A percentile compares a stretch with the other conserved stretches of the same genome.
These are phyloP conservation scores for Zosterops hypoxanthus DNA, from an alignment of 2,113 vertebrate genomes.

Conservation along the genomic window DNA sequence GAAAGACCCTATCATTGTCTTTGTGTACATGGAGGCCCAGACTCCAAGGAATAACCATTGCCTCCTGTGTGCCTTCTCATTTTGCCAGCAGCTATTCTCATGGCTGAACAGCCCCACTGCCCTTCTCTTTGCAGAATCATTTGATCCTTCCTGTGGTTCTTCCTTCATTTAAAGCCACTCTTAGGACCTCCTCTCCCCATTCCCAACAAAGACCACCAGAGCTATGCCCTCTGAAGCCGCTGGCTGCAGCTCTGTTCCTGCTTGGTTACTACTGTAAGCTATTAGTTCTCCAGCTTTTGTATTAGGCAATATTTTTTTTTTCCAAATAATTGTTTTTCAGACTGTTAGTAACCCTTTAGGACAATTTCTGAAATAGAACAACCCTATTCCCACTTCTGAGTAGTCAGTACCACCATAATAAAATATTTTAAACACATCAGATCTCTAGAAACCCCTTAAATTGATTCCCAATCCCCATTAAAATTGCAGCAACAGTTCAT, in stretches of 20 bases:
- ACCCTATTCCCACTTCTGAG: background rate
- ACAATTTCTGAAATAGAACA: background rate
- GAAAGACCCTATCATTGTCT: background rate
- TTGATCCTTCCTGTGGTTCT: background rate
- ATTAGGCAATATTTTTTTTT: background rate
- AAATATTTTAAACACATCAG: background rate
- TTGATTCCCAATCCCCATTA: background rate
- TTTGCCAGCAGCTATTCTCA: background rate
- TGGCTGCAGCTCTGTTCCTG: background rate
- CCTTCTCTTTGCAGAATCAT: background rate
- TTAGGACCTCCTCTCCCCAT: background rate
- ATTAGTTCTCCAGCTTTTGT: background rate
- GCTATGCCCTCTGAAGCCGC: rapidly evolving
- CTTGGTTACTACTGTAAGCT: background rate
- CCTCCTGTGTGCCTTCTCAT: background rate
- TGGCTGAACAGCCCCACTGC: background rate
- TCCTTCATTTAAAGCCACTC: background rate
- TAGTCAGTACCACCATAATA: background rate
- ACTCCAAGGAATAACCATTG: background rate
- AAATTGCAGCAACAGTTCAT: background rate
- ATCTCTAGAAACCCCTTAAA: background rate
- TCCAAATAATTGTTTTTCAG: background rate
- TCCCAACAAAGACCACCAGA: background rate
- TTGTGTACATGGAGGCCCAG: background rate
- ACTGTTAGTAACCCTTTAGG: background rate